Evolutionary conservation across 2,113 vertebrate species (phyloP).

Genomic region (Plestiodon gilberti): DNA sequence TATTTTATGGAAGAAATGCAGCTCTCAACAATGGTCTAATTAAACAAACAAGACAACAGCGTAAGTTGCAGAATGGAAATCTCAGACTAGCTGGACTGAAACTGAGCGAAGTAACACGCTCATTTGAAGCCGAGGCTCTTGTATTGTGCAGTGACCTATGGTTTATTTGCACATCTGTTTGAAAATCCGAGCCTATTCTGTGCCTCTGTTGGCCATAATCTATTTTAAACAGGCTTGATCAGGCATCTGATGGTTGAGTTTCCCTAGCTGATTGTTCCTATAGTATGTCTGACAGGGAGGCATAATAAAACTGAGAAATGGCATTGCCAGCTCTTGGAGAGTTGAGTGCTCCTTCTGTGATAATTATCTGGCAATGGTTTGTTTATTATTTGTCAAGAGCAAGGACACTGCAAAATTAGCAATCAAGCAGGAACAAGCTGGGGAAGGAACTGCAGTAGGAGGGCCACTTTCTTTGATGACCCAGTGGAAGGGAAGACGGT

Average conservation of each 20-base stretch:
- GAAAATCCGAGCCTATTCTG: background rate
- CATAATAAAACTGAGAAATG: conserved; percentile 31
- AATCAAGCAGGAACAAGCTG: conserved; percentile 21
- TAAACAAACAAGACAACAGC: background rate
- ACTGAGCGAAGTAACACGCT: background rate
- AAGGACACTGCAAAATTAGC: conserved; percentile 56
- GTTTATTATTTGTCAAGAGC: conserved; percentile 49
- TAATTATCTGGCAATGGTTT: conserved; percentile 28
- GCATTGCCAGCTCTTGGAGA: conserved; percentile 36
- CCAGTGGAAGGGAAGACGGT: background rate
- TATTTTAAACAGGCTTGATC: conserved; percentile 16
- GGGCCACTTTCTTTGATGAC: background rate
- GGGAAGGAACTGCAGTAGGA: background rate
- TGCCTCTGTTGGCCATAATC: background rate
- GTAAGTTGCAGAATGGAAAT: background rate
- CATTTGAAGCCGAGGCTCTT: background rate
- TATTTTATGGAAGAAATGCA: background rate
- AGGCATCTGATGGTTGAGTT: background rate
- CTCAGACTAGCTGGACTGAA: background rate
- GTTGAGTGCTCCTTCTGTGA: conserved; percentile 36
- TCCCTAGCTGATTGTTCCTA: conserved; percentile 5
- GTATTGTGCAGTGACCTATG: background rate
- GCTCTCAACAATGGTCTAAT: no score
- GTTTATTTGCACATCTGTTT: background rate
- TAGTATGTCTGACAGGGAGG: conserved; percentile 31